Base-by-base conservation (phyloP, 2,888 invertebrate genomes). In the Caenorhabditis afra region DNA sequence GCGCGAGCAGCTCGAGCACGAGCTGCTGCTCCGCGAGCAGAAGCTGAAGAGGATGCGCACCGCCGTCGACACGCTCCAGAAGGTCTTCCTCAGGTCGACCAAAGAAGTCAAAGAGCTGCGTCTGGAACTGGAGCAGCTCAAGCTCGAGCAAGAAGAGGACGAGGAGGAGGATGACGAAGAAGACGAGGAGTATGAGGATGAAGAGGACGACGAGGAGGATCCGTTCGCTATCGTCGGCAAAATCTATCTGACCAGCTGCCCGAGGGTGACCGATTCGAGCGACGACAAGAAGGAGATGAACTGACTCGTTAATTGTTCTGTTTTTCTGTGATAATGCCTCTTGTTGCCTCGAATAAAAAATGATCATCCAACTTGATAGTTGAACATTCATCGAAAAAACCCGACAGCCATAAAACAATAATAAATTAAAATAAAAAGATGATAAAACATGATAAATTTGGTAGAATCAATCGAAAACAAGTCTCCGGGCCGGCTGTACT, bases 381-480 rank as follows among this genome's bases (percentile, higher is more conserved):
- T n/a, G n/a, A 29, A 29, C 7, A 35, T 45, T 35, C 16, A 35
- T 11, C 20, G 22, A 20, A 53, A 52, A 29, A 12, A 44, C 29
- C 7, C 14, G 29, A 52, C 18, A 44, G 35, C 12, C 20, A 16
- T 11, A 39, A 41, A 18, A 12, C 12, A 29, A 11, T 14, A 11
- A 41, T 11, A 16, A 44, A 61, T 18, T 18, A 35, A 50, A 62
- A 16, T 39, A 8, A 29, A 16, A 22, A 14, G 12, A 22, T 20
- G 49, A 22, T 8, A 49, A 18, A 20, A 22, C 1, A 55, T 8
- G 18, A 16, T 41, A 47, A 45, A 49, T 11, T 53, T n/a, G n/a
- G n/a, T n/a, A n/a, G n/a, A 10, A 29, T 55, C n/a, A 61, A 50
- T 79, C 79, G 18, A 79, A 79, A 22, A 66, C 45, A 11, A 79